These are phyloP conservation scores for Acanthococcus lagerstroemiae DNA, from an alignment of 2,888 invertebrate genomes.

Conservation along the genomic window DNA sequence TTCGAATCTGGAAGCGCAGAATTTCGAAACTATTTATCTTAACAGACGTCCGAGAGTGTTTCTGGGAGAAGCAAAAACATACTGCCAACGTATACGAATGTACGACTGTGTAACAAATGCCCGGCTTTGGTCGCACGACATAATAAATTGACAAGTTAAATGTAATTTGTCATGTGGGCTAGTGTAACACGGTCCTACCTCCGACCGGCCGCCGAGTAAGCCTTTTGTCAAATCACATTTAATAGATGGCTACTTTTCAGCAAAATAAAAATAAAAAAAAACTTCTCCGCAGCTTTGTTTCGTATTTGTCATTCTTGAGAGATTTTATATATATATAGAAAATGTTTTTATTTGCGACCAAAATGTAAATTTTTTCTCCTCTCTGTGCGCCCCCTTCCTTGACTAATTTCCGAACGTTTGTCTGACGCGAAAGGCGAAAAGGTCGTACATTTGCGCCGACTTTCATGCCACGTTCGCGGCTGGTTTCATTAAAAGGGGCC, in stretches of 20 bases:
- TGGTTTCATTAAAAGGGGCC: too few species aligned
- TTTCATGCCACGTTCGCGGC: too few species aligned
- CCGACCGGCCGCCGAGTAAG: background rate
- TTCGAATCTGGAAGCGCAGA: constrained; percentile 1
- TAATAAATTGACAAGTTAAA: constrained; percentile 28
- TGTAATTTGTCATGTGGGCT: constrained; percentile 25
- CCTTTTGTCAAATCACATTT: constrained; percentile 29
- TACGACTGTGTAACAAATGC: constrained; percentile 27
- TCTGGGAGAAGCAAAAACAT: constrained; percentile 17
- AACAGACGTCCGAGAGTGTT: constrained; percentile 18
- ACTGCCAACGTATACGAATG: constrained; percentile 19
- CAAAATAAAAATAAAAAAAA: background rate
- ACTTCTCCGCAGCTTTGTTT: constrained; percentile 17
- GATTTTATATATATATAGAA: too few species aligned
- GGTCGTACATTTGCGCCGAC: too few species aligned
- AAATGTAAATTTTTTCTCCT: too few species aligned
- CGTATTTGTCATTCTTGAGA: constrained; percentile 23
- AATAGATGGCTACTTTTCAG: constrained; percentile 28
- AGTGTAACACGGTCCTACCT: constrained; percentile 4
- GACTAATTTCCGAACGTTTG: too few species aligned
- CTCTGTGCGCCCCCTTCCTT: too few species aligned
- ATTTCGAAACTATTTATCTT: constrained; percentile 24
- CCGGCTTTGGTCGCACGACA: constrained; percentile 22
- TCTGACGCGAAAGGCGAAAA: too few species aligned
- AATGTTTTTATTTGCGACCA: too few species aligned